A percentile compares a stretch with the other conserved stretches of the same genome.
phyloP scores from a whole-genome alignment of 1,140 invertebrate genomes.

The Cydia splendana region DNA sequence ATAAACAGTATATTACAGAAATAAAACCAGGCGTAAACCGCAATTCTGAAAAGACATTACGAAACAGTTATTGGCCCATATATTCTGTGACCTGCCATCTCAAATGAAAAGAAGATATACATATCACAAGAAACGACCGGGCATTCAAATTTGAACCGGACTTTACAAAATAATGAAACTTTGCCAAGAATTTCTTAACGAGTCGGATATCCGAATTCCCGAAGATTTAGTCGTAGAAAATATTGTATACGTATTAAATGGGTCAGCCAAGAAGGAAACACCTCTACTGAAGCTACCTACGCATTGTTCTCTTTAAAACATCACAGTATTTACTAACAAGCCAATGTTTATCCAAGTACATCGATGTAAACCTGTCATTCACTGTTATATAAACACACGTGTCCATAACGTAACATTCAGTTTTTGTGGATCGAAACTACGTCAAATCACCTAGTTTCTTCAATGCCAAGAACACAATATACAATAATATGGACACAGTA shows the following conservation, averaged over 20 bases:
- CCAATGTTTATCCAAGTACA: conserved; percentile 48
- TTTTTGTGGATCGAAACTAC: conserved; percentile 44
- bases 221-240: conserved; percentile 31
- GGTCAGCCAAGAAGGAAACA: conserved; percentile 44
- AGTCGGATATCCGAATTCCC: conserved; percentile 40
- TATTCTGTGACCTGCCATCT: not conserved
- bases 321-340: conserved; percentile 57
- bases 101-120: conserved; percentile 7
- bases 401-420: conserved; percentile 45
- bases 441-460: conserved; percentile 9
- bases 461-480: conserved; percentile 6
- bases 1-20: conserved; percentile 1
- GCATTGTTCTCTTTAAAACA: conserved; percentile 54
- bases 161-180: conserved; percentile 17
- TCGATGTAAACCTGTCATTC: conserved; percentile 29
- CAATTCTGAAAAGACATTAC: conserved; percentile 9
- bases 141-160: conserved; percentile 10
- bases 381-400: conserved; percentile 45
- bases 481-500: not conserved
- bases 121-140: not conserved
- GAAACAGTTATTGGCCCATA: conserved; percentile 6
- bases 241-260: conserved; percentile 37
- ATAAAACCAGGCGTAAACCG: not conserved
- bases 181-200: conserved; percentile 31
- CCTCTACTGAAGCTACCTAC: conserved; percentile 35